Evolutionary conservation across 1,140 invertebrate species (phyloP).

Genomic region (Antheraea pernyi): DNA sequence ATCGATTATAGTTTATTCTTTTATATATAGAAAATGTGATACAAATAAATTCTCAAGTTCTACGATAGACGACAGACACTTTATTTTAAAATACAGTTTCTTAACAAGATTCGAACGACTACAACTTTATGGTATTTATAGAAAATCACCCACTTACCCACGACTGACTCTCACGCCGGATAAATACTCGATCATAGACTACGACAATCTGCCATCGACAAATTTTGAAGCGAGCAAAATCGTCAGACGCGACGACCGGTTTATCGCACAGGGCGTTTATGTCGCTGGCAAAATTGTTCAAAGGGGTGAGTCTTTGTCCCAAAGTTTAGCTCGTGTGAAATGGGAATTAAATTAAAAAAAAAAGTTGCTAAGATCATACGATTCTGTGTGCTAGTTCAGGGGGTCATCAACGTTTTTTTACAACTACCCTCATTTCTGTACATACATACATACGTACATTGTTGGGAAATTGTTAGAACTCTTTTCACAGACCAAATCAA

Average conservation of each 20-base stretch:
- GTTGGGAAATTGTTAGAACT: too few relatives aligned
- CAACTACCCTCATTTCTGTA: too few relatives aligned
- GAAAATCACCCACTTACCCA: constrained; percentile 20
- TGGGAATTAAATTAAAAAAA: neutral
- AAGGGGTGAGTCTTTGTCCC: constrained; percentile 34
- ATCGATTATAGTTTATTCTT: too few relatives aligned
- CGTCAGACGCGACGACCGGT: constrained; percentile 45
- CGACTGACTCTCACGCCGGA: constrained; percentile 29
- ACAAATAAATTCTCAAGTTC: neutral
- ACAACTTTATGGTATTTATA: constrained; percentile 5
- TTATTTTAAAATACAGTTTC: neutral
- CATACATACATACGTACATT: too few relatives aligned
- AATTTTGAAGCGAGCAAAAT: constrained; percentile 40
- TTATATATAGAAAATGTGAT: too few relatives aligned
- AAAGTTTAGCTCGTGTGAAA: too few relatives aligned
- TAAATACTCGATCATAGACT: constrained; percentile 71
- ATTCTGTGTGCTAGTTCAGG: too few relatives aligned
- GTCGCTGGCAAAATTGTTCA: constrained; percentile 60
- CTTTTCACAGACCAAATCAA: too few relatives aligned
- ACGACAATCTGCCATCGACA: constrained; percentile 56
- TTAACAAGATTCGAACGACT: neutral
- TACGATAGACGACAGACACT: neutral
- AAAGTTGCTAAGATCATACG: neutral
- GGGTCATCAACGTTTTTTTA: too few relatives aligned
- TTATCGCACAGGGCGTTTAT: constrained; percentile 52